Conservation (phyloP, 2,113 vertebrate genomes). For the Rhizomys pruinosus region DNA sequence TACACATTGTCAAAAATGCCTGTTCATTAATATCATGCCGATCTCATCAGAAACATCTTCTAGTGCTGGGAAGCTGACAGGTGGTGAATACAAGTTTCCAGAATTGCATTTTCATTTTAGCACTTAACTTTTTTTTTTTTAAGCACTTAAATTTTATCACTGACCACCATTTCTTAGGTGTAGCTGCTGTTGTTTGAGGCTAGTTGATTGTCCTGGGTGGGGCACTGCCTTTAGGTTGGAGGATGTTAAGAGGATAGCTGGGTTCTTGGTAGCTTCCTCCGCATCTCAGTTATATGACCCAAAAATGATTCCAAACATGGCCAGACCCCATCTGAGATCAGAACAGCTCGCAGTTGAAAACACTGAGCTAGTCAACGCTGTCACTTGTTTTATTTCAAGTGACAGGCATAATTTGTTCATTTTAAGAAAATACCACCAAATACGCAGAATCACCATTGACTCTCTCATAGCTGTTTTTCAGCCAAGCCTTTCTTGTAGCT, state of each 20-base stretch:
- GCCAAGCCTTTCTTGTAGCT: not conserved
- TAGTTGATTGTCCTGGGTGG: not conserved
- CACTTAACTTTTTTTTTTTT: constrained; percentile 14
- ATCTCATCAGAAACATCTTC: not conserved
- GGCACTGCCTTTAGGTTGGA: not conserved
- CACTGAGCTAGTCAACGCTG: not conserved
- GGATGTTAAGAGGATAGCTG: not conserved
- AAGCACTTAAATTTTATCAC: constrained; percentile 20
- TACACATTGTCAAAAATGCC: constrained; percentile 32
- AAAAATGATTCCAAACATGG: not conserved
- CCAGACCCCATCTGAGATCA: not conserved
- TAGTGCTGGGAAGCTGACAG: not conserved
- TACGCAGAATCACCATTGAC: not conserved
- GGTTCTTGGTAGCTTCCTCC: not conserved
- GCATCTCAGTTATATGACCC: not conserved
- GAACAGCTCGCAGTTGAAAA: not conserved
- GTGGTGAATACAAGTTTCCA: not conserved
- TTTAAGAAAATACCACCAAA: not conserved
- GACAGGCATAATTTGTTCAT: not conserved
- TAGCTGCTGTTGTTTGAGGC: not conserved
- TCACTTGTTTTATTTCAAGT: not conserved
- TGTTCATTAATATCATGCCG: not conserved
- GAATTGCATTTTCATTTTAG: not conserved
- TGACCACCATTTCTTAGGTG: not conserved
- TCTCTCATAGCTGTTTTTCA: not conserved